These are phyloP conservation scores for Alauda arvensis DNA, from an alignment of 2,797 vertebrate species.

Conservation along the genomic window DNA sequence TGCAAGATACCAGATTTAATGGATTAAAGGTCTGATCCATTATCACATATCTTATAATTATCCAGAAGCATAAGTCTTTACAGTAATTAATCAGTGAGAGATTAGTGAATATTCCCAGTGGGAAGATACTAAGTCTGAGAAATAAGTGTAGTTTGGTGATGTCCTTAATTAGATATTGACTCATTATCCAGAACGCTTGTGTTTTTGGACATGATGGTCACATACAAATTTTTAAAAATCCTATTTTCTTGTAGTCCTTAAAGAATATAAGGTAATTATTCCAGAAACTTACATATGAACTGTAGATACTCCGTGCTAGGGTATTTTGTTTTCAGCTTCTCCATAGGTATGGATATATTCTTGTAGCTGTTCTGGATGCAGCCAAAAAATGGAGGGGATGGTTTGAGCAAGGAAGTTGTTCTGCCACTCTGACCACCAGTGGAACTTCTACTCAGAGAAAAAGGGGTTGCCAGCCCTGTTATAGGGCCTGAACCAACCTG, in stretches of 20 bases:
- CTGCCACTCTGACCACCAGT: not conserved
- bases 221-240: not conserved
- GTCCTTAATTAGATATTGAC: constrained; percentile 61
- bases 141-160: constrained; percentile 63
- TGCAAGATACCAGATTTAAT: constrained; percentile 60
- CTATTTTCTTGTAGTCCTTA: not conserved
- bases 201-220: not conserved
- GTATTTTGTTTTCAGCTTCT: not conserved
- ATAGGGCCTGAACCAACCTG: not conserved
- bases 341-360: not conserved
- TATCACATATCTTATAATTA: constrained; percentile 67
- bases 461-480: not conserved
- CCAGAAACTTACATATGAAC: not conserved
- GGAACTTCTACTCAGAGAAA: not conserved
- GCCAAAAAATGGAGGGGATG: not conserved
- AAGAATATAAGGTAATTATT: not conserved
- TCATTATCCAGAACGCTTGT: constrained; percentile 18
- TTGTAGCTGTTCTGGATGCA: not conserved
- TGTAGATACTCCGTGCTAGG: not conserved
- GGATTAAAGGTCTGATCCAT: constrained; percentile 67
- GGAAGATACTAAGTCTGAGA: constrained; percentile 58
- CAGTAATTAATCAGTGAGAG: constrained; percentile 66
- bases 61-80: constrained; percentile 65
- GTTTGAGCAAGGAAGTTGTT: not conserved
- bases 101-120: constrained; percentile 65